Conservation (phyloP, 2,888 invertebrate genomes). For the Panopea generosa region DNA sequence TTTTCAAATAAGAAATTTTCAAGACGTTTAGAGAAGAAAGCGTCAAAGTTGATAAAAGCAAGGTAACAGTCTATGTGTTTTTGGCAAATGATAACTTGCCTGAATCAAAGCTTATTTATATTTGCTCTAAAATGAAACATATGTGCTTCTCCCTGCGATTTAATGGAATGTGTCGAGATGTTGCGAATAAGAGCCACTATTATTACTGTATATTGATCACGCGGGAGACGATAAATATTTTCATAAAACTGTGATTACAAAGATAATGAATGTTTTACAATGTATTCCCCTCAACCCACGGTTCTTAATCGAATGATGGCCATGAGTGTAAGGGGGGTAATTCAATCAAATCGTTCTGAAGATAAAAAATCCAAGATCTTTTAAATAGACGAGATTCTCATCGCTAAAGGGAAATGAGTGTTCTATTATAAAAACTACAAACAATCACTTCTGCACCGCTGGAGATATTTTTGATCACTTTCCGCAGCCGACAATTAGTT, state of each 20-base stretch:
- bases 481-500: slow-evolving; percentile 47
- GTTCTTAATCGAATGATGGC: slow-evolving; percentile 52
- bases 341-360: slow-evolving; percentile 53
- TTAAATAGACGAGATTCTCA: slow-evolving; percentile 51
- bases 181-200: too few relatives aligned
- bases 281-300: slow-evolving; percentile 40
- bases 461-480: slow-evolving; percentile 62
- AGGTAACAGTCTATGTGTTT: too few relatives aligned
- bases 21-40: too few relatives aligned
- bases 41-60: too few relatives aligned
- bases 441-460: slow-evolving; percentile 55
- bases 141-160: too few relatives aligned
- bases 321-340: slow-evolving; percentile 45
- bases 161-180: too few relatives aligned
- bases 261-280: slow-evolving; percentile 49
- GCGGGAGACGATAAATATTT: slow-evolving; percentile 33
- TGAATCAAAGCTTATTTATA: too few relatives aligned
- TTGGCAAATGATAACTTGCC: too few relatives aligned
- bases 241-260: slow-evolving; percentile 37
- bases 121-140: too few relatives aligned
- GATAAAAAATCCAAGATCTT: slow-evolving; percentile 38
- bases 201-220: slow-evolving; percentile 23
- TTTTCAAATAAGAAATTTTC: too few relatives aligned
- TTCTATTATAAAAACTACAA: slow-evolving; percentile 57
- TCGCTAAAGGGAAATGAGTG: slow-evolving; percentile 58